Evolutionary conservation across 2,888 invertebrate species (phyloP), one percentile per base, ranked within the genome.

Genomic region (Drosophila sordidula): DNA sequence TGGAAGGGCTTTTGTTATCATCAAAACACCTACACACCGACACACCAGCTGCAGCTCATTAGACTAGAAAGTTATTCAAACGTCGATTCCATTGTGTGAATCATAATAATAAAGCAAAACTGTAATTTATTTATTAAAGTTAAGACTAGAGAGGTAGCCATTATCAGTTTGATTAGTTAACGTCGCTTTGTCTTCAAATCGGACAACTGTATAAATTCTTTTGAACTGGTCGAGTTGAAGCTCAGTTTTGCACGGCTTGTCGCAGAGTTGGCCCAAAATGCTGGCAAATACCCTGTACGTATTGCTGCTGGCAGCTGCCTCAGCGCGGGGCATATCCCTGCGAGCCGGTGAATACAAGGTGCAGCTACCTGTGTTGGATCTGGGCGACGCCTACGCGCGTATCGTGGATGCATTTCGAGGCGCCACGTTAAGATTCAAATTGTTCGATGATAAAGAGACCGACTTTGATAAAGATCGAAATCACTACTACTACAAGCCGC

Each of bases 41-140:
- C 6, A n/a, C 6, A 0, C 36, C 6, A n/a, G 6, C 6, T 12
- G 11, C 4, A 36, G 47, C 44, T 55, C 29, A 64, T 64, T 65
- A 56, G 29, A 11, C 67, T 56, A 65, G 66, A 67, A 67, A 67
- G 56, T 51, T 56, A 51, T 51, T 67, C 50, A 51, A 18, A 38
- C 49, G 18, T 18, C 18, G 1, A 16, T 29, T 14, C 6, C 16
- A 32, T 47, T 18, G 14, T 29, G 11, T 22, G 5, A 16, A 16
- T n/a, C 25, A n/a, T 9, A 32, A 44, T 14, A 5, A 32, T 32
- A 52, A 52, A 26, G 14, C 14, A 14, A 6, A 34, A 12, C 11
- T 3, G 14, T 16, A 16, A 16, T 44, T 11, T 44, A 54, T 36
- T 22, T 1, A 29, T 22, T 2, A 3, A 9, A 29, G 11, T 38